phyloP scores from a whole-genome alignment of 1,140 invertebrate species.

The Paraescarpia echinospica region DNA sequence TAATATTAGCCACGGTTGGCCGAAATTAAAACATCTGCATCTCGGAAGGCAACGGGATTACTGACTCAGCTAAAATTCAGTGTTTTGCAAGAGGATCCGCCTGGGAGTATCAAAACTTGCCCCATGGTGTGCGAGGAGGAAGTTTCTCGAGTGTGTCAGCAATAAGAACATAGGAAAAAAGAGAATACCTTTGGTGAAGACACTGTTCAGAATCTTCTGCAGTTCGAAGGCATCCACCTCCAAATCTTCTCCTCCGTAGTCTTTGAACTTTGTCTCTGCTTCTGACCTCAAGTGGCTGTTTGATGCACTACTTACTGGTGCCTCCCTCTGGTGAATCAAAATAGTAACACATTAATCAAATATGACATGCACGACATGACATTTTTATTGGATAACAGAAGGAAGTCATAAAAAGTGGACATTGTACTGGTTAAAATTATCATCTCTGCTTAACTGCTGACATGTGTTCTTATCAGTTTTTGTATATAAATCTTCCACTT shows the following conservation, averaged over 20 bases:
- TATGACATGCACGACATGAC: not conserved
- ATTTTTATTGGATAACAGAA: not conserved
- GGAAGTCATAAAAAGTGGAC: not conserved
- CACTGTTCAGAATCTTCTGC: conserved; percentile 18
- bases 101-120: no score
- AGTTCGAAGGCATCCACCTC: conserved; percentile 24
- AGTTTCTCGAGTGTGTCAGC: not conserved
- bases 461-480: not conserved
- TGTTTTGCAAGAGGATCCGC: no score
- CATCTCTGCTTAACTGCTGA: not conserved
- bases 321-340: conserved; percentile 3
- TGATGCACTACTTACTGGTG: conserved; percentile 9
- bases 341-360: not conserved
- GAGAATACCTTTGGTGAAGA: conserved; percentile 20
- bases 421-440: not conserved
- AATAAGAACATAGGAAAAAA: not conserved
- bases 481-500: not conserved
- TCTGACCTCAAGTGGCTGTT: conserved; percentile 7
- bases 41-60: no score
- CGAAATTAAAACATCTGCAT: no score
- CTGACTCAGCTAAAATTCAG: no score
- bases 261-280: conserved; percentile 17
- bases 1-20: no score
- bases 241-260: conserved; percentile 20
- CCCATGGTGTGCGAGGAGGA: no score